Evolutionary conservation across 2,797 vertebrate species (phyloP).

Genomic region (Rousettus madagascariensis): DNA sequence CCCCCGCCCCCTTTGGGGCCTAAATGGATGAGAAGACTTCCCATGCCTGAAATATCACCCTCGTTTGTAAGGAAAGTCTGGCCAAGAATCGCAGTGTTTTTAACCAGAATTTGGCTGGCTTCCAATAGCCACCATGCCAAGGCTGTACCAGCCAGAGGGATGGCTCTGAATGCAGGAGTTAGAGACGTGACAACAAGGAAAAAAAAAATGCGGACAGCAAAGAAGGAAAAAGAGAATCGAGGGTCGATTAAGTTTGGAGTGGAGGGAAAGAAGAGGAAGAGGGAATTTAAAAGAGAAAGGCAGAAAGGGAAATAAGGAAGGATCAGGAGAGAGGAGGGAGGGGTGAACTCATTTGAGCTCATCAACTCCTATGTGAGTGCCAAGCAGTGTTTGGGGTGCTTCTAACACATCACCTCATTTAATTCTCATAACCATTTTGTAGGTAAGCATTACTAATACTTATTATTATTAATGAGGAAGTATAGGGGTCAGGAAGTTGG

Average conservation of each 20-base stretch:
- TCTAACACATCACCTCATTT: not conserved
- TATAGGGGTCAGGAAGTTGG: not conserved
- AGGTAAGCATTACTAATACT: not conserved
- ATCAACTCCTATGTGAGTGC: not conserved
- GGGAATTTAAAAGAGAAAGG: not conserved
- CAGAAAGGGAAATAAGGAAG: not conserved
- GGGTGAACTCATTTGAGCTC: not conserved
- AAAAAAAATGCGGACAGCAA: not conserved
- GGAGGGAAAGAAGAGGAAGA: not conserved
- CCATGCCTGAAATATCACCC: conserved; percentile 73
- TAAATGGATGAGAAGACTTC: conserved; percentile 72
- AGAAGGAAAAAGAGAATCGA: not conserved
- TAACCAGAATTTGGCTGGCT: conserved; percentile 63
- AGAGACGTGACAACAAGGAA: conserved; percentile 37
- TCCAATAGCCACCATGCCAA: conserved; percentile 53
- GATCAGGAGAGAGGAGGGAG: not conserved
- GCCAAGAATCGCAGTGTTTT: conserved; percentile 74
- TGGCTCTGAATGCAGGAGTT: not conserved
- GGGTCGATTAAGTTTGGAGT: not conserved
- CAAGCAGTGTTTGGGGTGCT: not conserved
- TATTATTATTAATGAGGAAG: not conserved
- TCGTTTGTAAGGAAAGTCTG: conserved; percentile 68
- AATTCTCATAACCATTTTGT: not conserved
- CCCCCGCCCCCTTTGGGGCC: conserved; percentile 49
- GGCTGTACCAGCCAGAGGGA: conserved; percentile 53